These are phyloP conservation scores for Spodoptera exigua DNA, from an alignment of 2,888 invertebrate genomes.

Conservation along the genomic window DNA sequence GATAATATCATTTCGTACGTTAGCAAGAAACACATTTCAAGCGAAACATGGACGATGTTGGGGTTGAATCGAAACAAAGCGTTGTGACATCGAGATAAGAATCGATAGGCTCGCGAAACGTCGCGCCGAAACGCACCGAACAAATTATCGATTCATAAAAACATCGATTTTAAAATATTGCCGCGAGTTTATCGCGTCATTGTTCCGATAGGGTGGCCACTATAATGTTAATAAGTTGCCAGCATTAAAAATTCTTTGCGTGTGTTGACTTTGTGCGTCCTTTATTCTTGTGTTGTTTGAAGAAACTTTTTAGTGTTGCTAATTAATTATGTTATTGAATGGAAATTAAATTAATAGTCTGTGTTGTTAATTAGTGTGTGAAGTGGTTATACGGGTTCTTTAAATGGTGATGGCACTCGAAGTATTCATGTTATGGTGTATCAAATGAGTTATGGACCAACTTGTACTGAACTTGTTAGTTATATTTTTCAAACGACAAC, in stretches of 20 bases:
- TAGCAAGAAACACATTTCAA: slow-evolving; percentile 89
- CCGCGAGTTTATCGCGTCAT: slow-evolving; percentile 82
- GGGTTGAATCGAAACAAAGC: slow-evolving; percentile 87
- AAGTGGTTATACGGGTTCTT: background rate
- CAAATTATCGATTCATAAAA: slow-evolving; percentile 90
- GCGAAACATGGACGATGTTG: slow-evolving; percentile 86
- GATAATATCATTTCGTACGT: slow-evolving; percentile 86
- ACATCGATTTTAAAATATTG: slow-evolving; percentile 88
- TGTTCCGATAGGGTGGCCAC: slow-evolving; percentile 82
- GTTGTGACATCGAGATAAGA: slow-evolving; percentile 86
- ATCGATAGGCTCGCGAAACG: slow-evolving; percentile 87
- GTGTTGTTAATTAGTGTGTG: slow-evolving; percentile 30
- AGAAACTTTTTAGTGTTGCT: slow-evolving; percentile 30
- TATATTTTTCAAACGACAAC: background rate
- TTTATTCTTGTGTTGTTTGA: slow-evolving; percentile 49
- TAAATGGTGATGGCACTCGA: slow-evolving; percentile 5
- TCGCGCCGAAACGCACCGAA: slow-evolving; percentile 86
- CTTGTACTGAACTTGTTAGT: slow-evolving; percentile 3
- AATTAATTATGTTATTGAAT: slow-evolving; percentile 53
- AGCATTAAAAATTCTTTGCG: slow-evolving; percentile 49
- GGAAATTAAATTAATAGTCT: slow-evolving; percentile 32
- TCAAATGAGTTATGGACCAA: slow-evolving; percentile 32
- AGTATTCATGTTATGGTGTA: slow-evolving; percentile 15
- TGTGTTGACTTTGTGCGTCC: slow-evolving; percentile 55
- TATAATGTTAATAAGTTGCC: slow-evolving; percentile 55